Conservation (phyloP, 2,888 invertebrate genomes). For the Volucella inanis region DNA sequence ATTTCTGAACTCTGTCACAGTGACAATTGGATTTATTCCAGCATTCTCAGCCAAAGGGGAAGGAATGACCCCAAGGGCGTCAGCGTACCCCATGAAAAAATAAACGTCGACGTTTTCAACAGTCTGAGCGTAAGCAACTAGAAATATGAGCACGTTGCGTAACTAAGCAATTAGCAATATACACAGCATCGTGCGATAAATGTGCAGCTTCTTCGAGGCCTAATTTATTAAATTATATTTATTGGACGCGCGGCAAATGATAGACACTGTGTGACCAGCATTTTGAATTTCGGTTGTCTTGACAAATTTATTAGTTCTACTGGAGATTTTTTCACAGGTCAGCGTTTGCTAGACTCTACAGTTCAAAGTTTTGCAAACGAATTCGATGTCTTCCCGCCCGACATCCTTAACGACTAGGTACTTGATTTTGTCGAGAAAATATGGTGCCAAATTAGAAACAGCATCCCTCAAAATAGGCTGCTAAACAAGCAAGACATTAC, state of each 20-base stretch:
- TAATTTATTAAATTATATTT: too few species aligned
- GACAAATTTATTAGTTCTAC: constrained; percentile 94
- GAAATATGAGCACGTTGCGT: constrained; percentile 94
- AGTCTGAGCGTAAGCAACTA: constrained; percentile 91
- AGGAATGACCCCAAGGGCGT: constrained; percentile 97
- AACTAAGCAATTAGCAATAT: constrained; percentile 97
- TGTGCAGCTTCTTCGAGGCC: constrained; percentile 95
- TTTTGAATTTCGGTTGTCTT: constrained; percentile 95
- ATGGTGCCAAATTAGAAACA: too few species aligned
- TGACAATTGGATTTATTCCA: constrained; percentile 95
- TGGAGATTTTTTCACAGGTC: constrained; percentile 97
- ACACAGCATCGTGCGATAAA: constrained; percentile 94
- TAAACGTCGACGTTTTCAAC: constrained; percentile 97
- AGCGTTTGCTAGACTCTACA: constrained; percentile 92
- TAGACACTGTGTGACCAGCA: constrained; percentile 95
- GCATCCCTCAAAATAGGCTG: too few species aligned
- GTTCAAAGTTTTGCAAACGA: too few species aligned
- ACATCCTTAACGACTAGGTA: too few species aligned
- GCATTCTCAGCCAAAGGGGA: constrained; percentile 94
- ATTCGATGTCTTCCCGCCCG: too few species aligned
- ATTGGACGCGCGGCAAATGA: constrained; percentile 93
- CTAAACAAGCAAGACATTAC: too few species aligned
- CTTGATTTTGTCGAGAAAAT: too few species aligned
- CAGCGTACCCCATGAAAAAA: constrained; percentile 97
- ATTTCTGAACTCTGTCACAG: constrained; percentile 97